Evolutionary conservation across 1,140 invertebrate genomes (phyloP), one percentile per base, ranked within the genome.

Genomic region (Dreissena rostriformis): DNA sequence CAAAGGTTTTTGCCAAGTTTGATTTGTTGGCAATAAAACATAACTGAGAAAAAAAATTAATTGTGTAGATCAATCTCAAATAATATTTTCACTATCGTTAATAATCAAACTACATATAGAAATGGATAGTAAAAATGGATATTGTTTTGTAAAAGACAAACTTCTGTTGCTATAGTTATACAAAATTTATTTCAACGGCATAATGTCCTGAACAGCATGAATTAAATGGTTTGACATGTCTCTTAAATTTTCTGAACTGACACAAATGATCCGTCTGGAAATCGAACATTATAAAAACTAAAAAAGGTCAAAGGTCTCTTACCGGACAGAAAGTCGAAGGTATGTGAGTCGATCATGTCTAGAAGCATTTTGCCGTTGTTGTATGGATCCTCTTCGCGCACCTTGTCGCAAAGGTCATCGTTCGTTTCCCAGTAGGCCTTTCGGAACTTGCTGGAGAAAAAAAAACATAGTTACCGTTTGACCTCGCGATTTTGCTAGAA

Each of bases 251-350:
- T 5, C 4, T 19, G 12, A 24, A n/a, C 6, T 61, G 57, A 61
- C 17, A 19, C 17, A n/a, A 61, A n/a, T 61, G 22, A 61, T 24
- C 57, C 17, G 53, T 57, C 12, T 14, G 2, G 22, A 61, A 61
- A 24, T 5, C 57, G 57, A 61, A 61, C 57, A 12, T 4, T 61
- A 11, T 6, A 24, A 11, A 61, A 61, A 24, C 22, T 24, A 4
- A 24, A 67, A 11, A 15, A 24, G 4, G 66, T 7, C 15, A 24
- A 26, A 68, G 26, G 26, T n/a, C n/a, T 68, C 51, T 28, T 61
- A 80, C 78, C 78, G 26, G 78, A 72, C 26, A 81, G 68, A 73
- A 81, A 81, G 70, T 81, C 78, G 57, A 81, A 81, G 11, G 78
- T 81, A 52, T 81, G 78, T 0, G 53, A 53, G 55, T 81, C 78